These are phyloP conservation scores for Craniophora ligustri DNA, from an alignment of 2,888 invertebrate genomes.

Conservation along the genomic window DNA sequence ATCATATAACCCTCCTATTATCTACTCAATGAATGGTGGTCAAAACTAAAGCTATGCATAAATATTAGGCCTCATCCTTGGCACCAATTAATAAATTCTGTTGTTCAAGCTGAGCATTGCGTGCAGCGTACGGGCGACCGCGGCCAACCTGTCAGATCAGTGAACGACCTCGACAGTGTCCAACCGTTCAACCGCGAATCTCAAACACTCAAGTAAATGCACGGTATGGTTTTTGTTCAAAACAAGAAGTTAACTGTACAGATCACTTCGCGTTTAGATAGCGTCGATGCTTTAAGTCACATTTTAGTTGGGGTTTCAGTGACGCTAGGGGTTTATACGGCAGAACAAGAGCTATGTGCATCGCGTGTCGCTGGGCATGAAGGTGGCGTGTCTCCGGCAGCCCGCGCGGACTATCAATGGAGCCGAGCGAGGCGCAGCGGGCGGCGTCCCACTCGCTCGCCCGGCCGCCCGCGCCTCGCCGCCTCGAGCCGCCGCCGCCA, in stretches of 20 bases:
- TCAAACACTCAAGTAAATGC: slow-evolving; percentile 68
- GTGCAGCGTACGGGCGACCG: slow-evolving; percentile 63
- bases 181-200: slow-evolving; percentile 64
- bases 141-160: slow-evolving; percentile 81
- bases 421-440: slow-evolving; percentile 66
- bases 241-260: slow-evolving; percentile 40
- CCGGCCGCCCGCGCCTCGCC: slow-evolving; percentile 62
- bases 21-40: slow-evolving; percentile 53
- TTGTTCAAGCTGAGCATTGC: slow-evolving; percentile 61
- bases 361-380: slow-evolving; percentile 70
- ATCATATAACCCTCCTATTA: slow-evolving; percentile 55
- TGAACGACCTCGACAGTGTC: slow-evolving; percentile 83
- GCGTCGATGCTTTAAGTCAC: slow-evolving; percentile 66
- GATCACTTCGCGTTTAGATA: slow-evolving; percentile 60
- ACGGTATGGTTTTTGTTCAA: slow-evolving; percentile 58
- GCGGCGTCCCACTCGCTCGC: slow-evolving; percentile 74
- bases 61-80: slow-evolving; percentile 69
- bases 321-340: slow-evolving; percentile 63
- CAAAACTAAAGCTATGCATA: slow-evolving; percentile 38
- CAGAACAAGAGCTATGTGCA: slow-evolving; percentile 64
- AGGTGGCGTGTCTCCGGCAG: slow-evolving; percentile 77
- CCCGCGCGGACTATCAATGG: slow-evolving; percentile 84
- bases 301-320: slow-evolving; percentile 70
- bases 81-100: slow-evolving; percentile 65
- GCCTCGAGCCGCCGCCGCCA: slow-evolving; percentile 62